Evolutionary conservation across 2,113 vertebrate species (phyloP).

Genomic region (Rhinogobius similis): DNA sequence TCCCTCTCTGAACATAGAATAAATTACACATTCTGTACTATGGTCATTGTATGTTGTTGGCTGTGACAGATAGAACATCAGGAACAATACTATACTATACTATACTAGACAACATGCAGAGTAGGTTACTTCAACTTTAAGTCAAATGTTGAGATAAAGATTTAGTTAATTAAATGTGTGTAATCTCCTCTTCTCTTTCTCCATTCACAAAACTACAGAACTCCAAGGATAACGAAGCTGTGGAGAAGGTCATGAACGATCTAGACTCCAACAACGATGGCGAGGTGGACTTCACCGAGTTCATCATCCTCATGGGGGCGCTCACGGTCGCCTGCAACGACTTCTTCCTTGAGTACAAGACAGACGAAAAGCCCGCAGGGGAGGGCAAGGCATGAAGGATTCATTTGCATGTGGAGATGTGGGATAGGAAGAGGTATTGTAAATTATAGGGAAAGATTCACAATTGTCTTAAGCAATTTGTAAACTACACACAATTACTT

Average conservation of each 20-base stretch:
- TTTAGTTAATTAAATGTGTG: neutral
- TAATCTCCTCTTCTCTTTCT: conserved; percentile 3
- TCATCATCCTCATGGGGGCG: conserved; percentile 83
- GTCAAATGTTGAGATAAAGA: neutral
- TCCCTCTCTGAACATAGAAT: too few species aligned
- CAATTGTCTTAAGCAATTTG: conserved; percentile 48
- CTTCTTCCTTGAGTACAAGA: conserved; percentile 80
- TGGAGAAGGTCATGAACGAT: conserved; percentile 83
- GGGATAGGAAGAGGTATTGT: conserved; percentile 20
- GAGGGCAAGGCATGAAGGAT: conserved; percentile 65
- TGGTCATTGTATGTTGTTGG: neutral
- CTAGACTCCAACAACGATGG: conserved; percentile 82
- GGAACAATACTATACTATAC: neutral
- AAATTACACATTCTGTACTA: too few species aligned
- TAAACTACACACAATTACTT: conserved; percentile 28
- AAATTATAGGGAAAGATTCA: conserved; percentile 29
- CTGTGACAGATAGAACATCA: neutral
- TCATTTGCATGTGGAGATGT: conserved; percentile 17
- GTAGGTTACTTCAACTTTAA: neutral
- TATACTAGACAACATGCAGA: neutral
- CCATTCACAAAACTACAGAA: conserved; percentile 47
- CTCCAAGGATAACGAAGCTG: conserved; percentile 79
- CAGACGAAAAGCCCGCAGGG: conserved; percentile 68
- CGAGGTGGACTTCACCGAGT: conserved; percentile 85
- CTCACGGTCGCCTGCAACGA: conserved; percentile 84